A percentile compares a stretch with the other conserved stretches of the same genome.
Conservation (phyloP, 2,113 vertebrate species). For the Xenotilapia flavipinnis region DNA sequence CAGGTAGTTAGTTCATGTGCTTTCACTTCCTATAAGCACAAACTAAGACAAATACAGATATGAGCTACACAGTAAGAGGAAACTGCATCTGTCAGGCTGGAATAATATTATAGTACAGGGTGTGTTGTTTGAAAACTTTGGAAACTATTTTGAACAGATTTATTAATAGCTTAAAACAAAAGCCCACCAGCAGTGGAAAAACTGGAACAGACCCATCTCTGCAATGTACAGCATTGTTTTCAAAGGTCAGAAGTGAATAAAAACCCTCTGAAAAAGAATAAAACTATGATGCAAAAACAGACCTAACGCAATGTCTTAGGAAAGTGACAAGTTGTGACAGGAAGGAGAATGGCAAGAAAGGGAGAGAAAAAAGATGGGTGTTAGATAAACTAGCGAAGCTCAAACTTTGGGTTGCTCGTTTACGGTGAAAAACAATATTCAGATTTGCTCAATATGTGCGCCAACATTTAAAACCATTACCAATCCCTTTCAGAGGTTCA, state of each 20-base stretch:
- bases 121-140: constrained; percentile 15
- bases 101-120: constrained; percentile 30
- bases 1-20: neutral
- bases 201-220: neutral
- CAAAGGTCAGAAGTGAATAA: constrained; percentile 4
- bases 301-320: neutral
- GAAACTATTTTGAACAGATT: constrained; percentile 22
- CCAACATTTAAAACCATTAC: neutral
- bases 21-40: neutral
- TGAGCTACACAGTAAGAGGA: neutral
- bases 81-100: neutral
- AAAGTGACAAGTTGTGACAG: neutral
- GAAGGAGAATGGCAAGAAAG: neutral
- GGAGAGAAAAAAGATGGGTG: neutral
- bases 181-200: constrained; percentile 31
- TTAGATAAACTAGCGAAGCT: neutral
- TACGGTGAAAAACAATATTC: neutral
- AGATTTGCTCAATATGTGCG: neutral
- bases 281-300: neutral
- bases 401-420: neutral
- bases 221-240: constrained; percentile 26
- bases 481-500: neutral
- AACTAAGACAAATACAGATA: neutral
- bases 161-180: constrained; percentile 48
- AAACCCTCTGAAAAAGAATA: neutral